phyloP scores from a whole-genome alignment of 2,797 vertebrate genomes.

The Eulemur mongoz region DNA sequence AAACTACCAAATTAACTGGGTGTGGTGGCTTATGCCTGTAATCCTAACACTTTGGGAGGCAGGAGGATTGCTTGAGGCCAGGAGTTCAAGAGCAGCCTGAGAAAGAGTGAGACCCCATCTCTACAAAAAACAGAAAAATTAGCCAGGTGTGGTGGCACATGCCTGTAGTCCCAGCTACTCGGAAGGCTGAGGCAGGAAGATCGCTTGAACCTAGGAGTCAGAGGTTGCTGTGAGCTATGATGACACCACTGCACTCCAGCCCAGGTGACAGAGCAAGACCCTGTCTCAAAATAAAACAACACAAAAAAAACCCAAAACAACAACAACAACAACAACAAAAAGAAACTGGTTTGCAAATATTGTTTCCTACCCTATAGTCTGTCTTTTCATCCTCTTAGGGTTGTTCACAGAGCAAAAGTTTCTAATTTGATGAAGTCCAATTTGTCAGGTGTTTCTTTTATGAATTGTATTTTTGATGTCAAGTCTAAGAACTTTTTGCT shows the following conservation, averaged over 20 bases:
- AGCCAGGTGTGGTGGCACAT: not conserved
- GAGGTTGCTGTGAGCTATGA: not conserved
- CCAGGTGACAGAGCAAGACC: not conserved
- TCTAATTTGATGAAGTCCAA: not conserved
- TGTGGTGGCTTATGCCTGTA: not conserved
- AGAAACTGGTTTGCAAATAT: not conserved
- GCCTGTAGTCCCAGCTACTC: not conserved
- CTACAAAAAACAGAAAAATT: not conserved
- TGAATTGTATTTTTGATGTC: not conserved
- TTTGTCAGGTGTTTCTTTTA: not conserved
- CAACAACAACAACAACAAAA: not conserved
- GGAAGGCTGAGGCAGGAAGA: not conserved
- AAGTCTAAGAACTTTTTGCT: not conserved
- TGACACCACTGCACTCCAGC: not conserved
- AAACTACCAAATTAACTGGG: not conserved
- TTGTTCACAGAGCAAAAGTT: not conserved
- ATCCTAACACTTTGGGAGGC: not conserved
- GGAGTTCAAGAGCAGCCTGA: not conserved
- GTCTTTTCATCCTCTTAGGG: not conserved
- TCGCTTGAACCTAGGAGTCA: not conserved
- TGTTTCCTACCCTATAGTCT: not conserved
- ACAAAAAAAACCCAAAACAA: no score
- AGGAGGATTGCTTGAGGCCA: not conserved
- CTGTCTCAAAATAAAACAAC: not conserved
- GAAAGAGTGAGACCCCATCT: not conserved